These are phyloP conservation scores for Pachypsylla venusta DNA, from an alignment of 1,140 invertebrate species.

Conservation along the genomic window DNA sequence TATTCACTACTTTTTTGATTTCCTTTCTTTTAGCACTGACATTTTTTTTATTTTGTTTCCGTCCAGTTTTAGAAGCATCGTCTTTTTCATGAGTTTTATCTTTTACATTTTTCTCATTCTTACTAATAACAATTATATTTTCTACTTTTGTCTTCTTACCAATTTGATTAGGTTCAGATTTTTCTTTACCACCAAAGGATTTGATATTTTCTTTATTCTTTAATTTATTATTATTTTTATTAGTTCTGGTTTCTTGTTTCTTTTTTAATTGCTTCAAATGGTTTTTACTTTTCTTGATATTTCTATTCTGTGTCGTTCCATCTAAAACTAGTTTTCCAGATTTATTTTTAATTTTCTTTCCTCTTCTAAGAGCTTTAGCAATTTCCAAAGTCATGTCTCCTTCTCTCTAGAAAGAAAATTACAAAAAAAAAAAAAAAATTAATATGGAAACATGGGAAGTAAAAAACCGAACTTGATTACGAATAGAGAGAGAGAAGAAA, in stretches of 20 bases:
- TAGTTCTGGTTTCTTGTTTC: not conserved
- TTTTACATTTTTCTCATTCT: not conserved
- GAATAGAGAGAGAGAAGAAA: no score
- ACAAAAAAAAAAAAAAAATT: not conserved
- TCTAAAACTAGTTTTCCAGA: not conserved
- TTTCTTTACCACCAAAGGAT: no score
- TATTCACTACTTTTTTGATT: not conserved
- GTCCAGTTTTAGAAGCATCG: not conserved
- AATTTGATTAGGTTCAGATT: not conserved
- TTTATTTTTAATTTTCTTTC: not conserved
- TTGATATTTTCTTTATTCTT: no score
- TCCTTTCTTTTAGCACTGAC: not conserved
- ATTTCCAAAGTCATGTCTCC: not conserved
- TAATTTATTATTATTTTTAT: no score
- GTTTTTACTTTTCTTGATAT: not conserved
- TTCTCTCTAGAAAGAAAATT: slow-evolving; percentile 9
- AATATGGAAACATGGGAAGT: no score
- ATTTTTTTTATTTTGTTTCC: not conserved
- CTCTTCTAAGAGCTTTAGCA: not conserved
- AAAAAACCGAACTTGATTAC: no score
- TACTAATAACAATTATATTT: not conserved
- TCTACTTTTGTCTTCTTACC: not conserved
- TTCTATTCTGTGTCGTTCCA: not conserved
- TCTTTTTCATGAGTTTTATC: not conserved
- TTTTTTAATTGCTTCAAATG: not conserved